Evolutionary conservation across 2,113 vertebrate genomes (phyloP).

Genomic region (Tursiops truncatus): DNA sequence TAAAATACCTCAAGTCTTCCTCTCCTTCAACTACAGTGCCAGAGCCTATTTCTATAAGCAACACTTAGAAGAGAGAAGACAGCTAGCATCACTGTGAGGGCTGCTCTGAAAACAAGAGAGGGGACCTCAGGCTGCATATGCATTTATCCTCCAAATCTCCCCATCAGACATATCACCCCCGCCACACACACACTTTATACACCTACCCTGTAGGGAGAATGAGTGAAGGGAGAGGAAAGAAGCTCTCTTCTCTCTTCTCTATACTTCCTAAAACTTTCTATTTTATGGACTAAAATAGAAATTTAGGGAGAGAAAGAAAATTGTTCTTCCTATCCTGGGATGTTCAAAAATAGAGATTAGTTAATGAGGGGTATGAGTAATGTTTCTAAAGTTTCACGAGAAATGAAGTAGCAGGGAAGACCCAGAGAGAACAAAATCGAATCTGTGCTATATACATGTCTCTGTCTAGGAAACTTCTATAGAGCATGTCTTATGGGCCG

Average conservation of each 20-base stretch:
- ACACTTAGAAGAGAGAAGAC: not conserved
- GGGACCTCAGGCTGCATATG: not conserved
- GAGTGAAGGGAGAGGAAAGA: not conserved
- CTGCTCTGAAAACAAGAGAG: not conserved
- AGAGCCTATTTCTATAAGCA: not conserved
- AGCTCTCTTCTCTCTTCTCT: not conserved
- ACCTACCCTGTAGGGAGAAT: not conserved
- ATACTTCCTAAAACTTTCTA: not conserved
- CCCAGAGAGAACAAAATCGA: not conserved
- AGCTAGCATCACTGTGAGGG: not conserved
- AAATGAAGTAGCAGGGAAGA: not conserved
- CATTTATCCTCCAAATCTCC: not conserved
- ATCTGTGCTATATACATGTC: not conserved
- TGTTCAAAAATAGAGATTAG: not conserved
- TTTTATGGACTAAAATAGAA: not conserved
- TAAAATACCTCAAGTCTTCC: not conserved
- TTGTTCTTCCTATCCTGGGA: not conserved
- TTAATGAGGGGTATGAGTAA: not conserved
- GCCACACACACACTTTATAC: too few species aligned
- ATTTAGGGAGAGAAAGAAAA: not conserved
- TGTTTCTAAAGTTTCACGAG: not conserved
- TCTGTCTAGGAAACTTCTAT: not conserved
- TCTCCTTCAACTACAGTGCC: not conserved
- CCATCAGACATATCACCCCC: not conserved
- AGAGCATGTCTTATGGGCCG: not conserved